These are phyloP conservation scores for Drosophila kepulauana DNA, from an alignment of 1,140 invertebrate genomes.

Conservation along the genomic window DNA sequence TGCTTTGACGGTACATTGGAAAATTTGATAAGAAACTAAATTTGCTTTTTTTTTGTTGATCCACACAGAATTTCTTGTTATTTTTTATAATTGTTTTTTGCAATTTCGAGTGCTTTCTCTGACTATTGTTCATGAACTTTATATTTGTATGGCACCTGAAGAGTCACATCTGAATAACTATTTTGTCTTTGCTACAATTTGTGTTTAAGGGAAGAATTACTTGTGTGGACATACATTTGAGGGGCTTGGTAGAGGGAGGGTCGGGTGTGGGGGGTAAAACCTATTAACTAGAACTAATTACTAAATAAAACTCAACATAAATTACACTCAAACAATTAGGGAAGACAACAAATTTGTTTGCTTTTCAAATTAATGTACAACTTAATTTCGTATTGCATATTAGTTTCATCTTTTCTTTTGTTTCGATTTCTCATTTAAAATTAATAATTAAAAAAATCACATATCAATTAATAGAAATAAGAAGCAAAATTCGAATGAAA, in stretches of 20 bases:
- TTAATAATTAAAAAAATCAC: constrained; percentile 64
- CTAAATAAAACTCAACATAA: constrained; percentile 77
- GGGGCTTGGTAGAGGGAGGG: rapidly evolving
- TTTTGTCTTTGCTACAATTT: constrained; percentile 16
- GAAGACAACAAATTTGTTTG: constrained; percentile 72
- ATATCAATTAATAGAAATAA: constrained; percentile 63
- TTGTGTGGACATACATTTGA: constrained; percentile 48
- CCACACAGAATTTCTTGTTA: constrained; percentile 40
- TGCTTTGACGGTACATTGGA: constrained; percentile 83
- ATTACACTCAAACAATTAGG: constrained; percentile 70
- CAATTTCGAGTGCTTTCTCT: constrained; percentile 37
- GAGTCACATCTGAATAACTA: constrained; percentile 66
- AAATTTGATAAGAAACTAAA: constrained; percentile 75
- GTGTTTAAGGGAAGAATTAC: constrained; percentile 5
- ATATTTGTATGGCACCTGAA: constrained; percentile 69
- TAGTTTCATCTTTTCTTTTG: constrained; percentile 25
- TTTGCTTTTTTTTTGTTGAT: constrained; percentile 47
- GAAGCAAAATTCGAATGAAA: constrained; percentile 35
- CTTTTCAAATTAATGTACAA: constrained; percentile 43
- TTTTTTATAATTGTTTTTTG: constrained; percentile 29
- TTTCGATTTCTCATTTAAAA: constrained; percentile 39
- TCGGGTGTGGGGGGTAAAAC: constrained; percentile 12
- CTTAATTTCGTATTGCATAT: constrained; percentile 47
- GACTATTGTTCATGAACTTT: constrained; percentile 61
- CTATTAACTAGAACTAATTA: constrained; percentile 37